Base-by-base conservation (phyloP, 2,113 vertebrate genomes). In the Laticauda colubrina region DNA sequence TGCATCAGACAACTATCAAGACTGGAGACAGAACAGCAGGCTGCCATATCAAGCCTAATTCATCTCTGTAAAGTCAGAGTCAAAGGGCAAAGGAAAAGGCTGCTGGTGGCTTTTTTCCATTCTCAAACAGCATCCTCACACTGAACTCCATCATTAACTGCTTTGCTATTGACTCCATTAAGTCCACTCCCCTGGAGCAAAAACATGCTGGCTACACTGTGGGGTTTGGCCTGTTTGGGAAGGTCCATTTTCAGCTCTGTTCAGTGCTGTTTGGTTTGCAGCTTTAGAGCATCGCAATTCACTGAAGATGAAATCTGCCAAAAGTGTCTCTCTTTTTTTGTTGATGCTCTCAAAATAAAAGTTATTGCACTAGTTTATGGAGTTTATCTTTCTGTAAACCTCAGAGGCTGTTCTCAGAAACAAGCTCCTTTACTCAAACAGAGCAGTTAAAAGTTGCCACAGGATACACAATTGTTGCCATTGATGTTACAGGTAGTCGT, bases 361-460 rank as follows among this genome's bases (percentile, higher is more conserved):
- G 92, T 59, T 93, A 92, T 93, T 94, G 24, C 14, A 39, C 0
- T 81, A 94, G 57, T 95, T 94, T 95, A 95, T 53, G 94, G 23
- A 93, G 53, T 15, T 92, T 59, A 56, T n/a, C 91, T 88, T 93
- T 94, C 91, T 91, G 81, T 92, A 91, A 24, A 93, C 14, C 94
- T 93, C 93, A 93, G 92, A 53, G 92, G 81, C 43, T 90, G 11
- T 24, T 95, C 34, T 95, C 53, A 95, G 92, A 96, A 92, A n/a
- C 0, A 0, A 54, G 91, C 95, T 93, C 91, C 90, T 94, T 91
- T 91, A 56, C 48, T 92, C 89, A 91, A 61, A 61, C 9, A 20
- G n/a, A 81, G 69, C 24, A 89, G 18, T 54, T 90, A 87, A 90
- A 55, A 59, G 23, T 45, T 87, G 11, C 75, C 23, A 90, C 5